Percentiles rank a stretch among this genome's conserved stretches.
phyloP scores from a whole-genome alignment of 64 coral and sea anemone species.

The Dendronephthya gigantea region DNA sequence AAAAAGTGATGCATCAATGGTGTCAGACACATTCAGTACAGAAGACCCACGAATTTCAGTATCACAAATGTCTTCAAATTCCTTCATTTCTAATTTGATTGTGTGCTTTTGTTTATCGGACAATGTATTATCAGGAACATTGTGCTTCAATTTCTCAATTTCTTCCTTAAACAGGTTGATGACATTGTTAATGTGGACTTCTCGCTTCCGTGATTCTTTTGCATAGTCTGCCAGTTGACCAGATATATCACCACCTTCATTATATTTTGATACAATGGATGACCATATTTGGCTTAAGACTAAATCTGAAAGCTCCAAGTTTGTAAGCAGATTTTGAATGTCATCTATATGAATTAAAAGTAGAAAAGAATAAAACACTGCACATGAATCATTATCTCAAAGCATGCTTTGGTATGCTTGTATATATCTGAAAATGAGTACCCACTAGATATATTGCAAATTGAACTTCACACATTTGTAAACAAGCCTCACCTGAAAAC shows the following conservation, averaged over 20 bases:
- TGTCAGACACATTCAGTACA: not conserved
- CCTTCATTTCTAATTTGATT: not conserved
- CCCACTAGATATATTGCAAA: too few species aligned
- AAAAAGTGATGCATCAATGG: not conserved
- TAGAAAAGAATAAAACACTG: not conserved
- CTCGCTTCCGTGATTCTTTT: not conserved
- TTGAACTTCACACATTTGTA: too few species aligned
- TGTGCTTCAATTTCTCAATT: slow-evolving; percentile 1
- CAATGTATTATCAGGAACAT: not conserved
- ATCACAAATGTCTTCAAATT: slow-evolving; percentile 4
- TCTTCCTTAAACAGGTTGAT: not conserved
- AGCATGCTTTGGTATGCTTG: too few species aligned
- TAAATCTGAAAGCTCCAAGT: not conserved
- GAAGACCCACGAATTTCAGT: not conserved
- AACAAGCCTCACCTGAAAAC: too few species aligned
- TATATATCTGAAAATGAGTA: too few species aligned
- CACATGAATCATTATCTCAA: not conserved
- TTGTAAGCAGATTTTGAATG: not conserved
- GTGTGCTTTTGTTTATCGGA: not conserved
- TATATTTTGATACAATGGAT: not conserved
- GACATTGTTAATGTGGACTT: not conserved
- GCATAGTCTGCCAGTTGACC: not conserved
- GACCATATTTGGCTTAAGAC: not conserved
- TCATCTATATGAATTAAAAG: not conserved
- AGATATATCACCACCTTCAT: not conserved